A percentile compares a stretch with the other conserved stretches of the same genome.
Conservation (phyloP, 2,797 vertebrate genomes). For the Apogon talboti region DNA sequence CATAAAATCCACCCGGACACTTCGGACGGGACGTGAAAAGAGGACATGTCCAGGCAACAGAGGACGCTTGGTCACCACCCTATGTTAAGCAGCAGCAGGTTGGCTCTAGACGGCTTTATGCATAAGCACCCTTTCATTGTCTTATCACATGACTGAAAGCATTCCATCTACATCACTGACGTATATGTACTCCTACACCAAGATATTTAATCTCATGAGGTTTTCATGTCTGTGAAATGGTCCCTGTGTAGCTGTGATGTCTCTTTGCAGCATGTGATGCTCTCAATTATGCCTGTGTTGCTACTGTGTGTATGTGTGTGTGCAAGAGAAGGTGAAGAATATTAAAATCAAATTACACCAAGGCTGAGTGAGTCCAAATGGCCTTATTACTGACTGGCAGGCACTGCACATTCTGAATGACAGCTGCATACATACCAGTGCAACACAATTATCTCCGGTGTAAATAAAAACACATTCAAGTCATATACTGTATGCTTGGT, state of each 20-base stretch:
- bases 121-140: no score
- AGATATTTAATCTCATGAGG: neutral
- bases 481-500: neutral
- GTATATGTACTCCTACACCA: neutral
- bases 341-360: conserved; percentile 45
- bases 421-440: conserved; percentile 10
- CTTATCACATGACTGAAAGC: no score
- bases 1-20: no score
- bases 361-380: conserved; percentile 37
- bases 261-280: neutral
- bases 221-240: conserved; percentile 1
- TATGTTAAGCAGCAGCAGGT: no score
- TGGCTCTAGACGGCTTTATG: no score
- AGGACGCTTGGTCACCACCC: no score
- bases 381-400: conserved; percentile 41
- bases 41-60: no score
- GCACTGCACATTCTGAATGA: neutral
- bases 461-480: conserved; percentile 9
- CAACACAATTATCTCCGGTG: conserved; percentile 18
- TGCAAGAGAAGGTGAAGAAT: conserved; percentile 32
- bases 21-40: no score
- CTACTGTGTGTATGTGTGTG: conserved; percentile 2
- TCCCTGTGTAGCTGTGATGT: neutral
- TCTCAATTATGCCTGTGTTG: conserved; percentile 9
- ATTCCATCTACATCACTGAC: no score